Evolutionary conservation across 2,797 vertebrate species (phyloP).

Genomic region (Sebastes steindachneri): DNA sequence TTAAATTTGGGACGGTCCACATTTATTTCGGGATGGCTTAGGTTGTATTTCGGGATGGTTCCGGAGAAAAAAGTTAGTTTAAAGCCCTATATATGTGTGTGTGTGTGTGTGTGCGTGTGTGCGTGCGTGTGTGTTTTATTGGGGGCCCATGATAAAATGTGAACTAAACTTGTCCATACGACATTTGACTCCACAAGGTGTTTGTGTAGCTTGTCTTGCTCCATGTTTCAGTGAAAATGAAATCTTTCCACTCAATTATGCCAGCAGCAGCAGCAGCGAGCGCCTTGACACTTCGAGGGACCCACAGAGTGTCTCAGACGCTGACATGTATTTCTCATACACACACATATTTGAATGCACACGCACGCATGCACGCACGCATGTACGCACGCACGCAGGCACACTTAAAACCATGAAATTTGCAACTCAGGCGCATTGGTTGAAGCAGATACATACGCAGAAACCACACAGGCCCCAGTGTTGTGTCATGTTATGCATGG

Average conservation of each 20-base stretch:
- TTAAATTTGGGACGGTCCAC: too few species aligned
- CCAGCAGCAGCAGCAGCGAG: slow-evolving; percentile 43
- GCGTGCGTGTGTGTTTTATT: slow-evolving; percentile 2
- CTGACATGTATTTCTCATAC: slow-evolving; percentile 46
- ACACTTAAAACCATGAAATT: slow-evolving; percentile 20
- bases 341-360: slow-evolving; percentile 4
- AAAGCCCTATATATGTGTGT: background rate
- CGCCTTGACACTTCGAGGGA: slow-evolving; percentile 52
- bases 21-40: too few species aligned
- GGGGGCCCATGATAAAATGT: slow-evolving; percentile 29
- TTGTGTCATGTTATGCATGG: slow-evolving; percentile 19
- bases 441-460: slow-evolving; percentile 16
- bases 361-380: background rate
- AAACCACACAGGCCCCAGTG: slow-evolving; percentile 3
- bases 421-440: slow-evolving; percentile 15
- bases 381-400: background rate
- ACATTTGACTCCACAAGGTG: slow-evolving; percentile 46
- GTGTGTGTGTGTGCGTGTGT: background rate
- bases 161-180: slow-evolving; percentile 49
- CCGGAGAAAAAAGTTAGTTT: too few species aligned
- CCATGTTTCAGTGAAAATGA: slow-evolving; percentile 59
- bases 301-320: slow-evolving; percentile 23
- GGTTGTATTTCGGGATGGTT: too few species aligned
- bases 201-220: slow-evolving; percentile 54
- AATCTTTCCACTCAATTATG: slow-evolving; percentile 73